Percentiles rank a stretch among this genome's conserved stretches.
Conservation (phyloP, 2,797 vertebrate species). For the Chaetodon trifasciatus region DNA sequence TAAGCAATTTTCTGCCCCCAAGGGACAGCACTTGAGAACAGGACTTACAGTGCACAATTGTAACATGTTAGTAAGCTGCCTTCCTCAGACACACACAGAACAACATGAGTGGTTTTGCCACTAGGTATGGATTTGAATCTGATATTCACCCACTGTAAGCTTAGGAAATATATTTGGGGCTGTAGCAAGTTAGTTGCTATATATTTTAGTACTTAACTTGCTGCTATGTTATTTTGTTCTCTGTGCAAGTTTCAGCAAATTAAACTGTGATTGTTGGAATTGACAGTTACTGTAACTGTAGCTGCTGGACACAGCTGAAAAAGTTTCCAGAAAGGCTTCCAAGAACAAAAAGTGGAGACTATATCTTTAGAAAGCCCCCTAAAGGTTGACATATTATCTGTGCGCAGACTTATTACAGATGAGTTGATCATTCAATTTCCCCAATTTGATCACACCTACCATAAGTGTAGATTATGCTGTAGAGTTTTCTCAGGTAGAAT, state of each 20-base stretch:
- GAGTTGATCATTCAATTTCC: conserved; percentile 2
- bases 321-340: not conserved
- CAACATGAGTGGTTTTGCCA: conserved; percentile 3
- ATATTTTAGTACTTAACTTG: not conserved
- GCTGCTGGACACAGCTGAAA: not conserved
- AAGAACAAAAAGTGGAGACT: not conserved
- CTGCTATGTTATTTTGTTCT: not conserved
- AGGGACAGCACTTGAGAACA: too few species aligned
- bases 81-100: not conserved
- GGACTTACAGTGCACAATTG: too few species aligned
- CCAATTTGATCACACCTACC: not conserved
- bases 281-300: not conserved
- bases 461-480: not conserved
- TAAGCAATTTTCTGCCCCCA: not conserved
- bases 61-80: not conserved
- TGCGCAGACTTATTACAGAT: not conserved
- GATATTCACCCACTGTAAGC: conserved; percentile 3
- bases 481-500: not conserved
- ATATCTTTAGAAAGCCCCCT: not conserved
- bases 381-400: conserved; percentile 5
- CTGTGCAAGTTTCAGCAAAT: not conserved
- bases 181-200: not conserved
- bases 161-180: not conserved
- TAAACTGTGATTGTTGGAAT: conserved; percentile 7
- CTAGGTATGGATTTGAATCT: conserved; percentile 13